Evolutionary conservation across 2,888 invertebrate genomes (phyloP), one percentile per base, ranked within the genome.

Genomic region (Dyspetes luteomarginatus): DNA sequence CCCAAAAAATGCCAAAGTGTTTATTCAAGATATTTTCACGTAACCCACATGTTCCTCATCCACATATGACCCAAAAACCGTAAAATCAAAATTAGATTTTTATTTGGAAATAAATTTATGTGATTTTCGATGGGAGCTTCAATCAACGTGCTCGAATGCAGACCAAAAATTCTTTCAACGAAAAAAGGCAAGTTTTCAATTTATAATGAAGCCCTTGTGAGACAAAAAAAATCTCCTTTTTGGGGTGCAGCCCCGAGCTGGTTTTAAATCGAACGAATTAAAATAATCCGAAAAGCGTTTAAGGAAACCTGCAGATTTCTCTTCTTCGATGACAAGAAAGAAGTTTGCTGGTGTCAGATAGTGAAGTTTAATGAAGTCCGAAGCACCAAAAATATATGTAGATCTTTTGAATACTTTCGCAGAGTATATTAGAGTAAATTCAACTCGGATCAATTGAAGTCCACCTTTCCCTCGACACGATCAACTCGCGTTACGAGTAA

Each of bases 211-310:
- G 60, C 41, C 36, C 60, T 60, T 60, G 19, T 9, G 60, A 30
- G 60, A 9, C 24, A n/a, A 24, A 60, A 60, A 41, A 60, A 15
- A n/a, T n/a, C 12, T 22, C 22, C 9, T 12, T 41, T 60, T 19
- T 22, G 1, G 22, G 22, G 5, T 64, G 4, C 26, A 30, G 3
- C 4, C 56, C 7, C 36, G 36, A 36, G 36, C 7, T 36, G 9
- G 58, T 22, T 71, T 58, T 30, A 58, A 71, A 58, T 58, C 45
- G 19, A 7, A 9, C 30, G 58, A 71, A 58, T 58, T 58, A 71
- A 71, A 58, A 58, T 71, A 71, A 71, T 71, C 69, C 58, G 45
- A 45, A 71, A 45, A 28, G 48, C 26, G 30, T 45, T 24, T 22
- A 2, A 43, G 55, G 58, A 19, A 58, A 60, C 9, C 22, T 28